phyloP scores from a whole-genome alignment of 2,888 invertebrate genomes.

The Sericinus montela region DNA sequence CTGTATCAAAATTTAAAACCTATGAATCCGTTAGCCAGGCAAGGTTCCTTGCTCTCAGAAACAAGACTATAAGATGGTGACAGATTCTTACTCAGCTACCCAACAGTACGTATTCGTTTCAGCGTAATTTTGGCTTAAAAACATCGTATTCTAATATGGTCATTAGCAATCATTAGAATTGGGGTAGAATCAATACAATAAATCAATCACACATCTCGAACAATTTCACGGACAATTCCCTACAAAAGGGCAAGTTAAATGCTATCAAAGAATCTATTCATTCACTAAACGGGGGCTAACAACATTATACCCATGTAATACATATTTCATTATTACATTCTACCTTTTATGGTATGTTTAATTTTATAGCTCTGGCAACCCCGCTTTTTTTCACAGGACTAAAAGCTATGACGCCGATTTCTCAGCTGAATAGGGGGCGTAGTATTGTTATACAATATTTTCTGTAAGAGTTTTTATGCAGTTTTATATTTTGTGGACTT shows the following conservation, averaged over 20 bases:
- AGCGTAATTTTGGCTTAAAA: too few species aligned
- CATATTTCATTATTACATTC: constrained; percentile 77
- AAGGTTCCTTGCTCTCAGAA: too few species aligned
- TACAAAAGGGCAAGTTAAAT: constrained; percentile 72
- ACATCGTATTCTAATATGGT: not conserved
- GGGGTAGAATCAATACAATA: constrained; percentile 42
- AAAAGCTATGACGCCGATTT: constrained; percentile 48
- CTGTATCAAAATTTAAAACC: too few species aligned
- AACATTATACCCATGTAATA: constrained; percentile 78
- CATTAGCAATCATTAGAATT: constrained; percentile 50
- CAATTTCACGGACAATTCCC: constrained; percentile 71
- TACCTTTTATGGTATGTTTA: constrained; percentile 70
- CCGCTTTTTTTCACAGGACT: constrained; percentile 49
- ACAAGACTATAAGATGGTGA: too few species aligned
- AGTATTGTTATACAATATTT: constrained; percentile 73
- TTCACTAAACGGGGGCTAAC: constrained; percentile 67
- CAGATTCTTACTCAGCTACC: too few species aligned
- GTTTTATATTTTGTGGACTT: constrained; percentile 35
- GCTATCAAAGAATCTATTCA: constrained; percentile 61
- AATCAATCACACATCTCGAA: constrained; percentile 60
- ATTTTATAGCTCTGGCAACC: constrained; percentile 69
- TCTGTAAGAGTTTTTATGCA: constrained; percentile 37
- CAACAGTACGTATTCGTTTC: too few species aligned
- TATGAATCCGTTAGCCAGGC: too few species aligned
- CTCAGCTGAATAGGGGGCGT: constrained; percentile 66